Conservation (phyloP, 2,797 vertebrate genomes). For the Sebastes hubbsi region DNA sequence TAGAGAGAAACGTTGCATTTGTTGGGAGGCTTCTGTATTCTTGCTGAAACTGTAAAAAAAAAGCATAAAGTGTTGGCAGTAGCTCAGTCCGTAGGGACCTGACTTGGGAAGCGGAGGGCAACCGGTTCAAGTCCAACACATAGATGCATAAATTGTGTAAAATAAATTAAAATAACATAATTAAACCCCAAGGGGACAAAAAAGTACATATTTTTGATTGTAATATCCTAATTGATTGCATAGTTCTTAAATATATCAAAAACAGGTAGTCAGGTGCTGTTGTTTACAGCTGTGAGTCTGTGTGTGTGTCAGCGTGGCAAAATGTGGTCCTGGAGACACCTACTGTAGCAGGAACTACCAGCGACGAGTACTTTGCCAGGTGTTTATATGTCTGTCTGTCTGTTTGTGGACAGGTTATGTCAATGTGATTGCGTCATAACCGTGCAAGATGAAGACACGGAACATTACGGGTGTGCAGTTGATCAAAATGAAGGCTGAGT, state of each 20-base stretch:
- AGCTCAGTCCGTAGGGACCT: not conserved
- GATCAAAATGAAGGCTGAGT: too few relatives aligned
- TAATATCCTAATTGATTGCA: not conserved
- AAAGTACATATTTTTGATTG: not conserved
- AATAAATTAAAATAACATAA: not conserved
- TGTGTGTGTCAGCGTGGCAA: not conserved
- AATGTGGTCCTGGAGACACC: not conserved
- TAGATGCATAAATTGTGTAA: not conserved
- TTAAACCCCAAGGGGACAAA: not conserved
- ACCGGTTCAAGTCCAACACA: not conserved
- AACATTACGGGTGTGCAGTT: too few relatives aligned
- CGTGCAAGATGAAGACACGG: too few relatives aligned
- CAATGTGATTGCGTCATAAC: too few relatives aligned
- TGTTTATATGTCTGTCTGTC: too few relatives aligned
- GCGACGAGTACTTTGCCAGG: too few relatives aligned
- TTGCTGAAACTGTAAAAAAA: not conserved
- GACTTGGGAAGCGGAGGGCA: not conserved
- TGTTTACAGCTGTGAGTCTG: not conserved
- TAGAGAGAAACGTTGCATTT: not conserved
- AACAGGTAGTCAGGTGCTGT: too few relatives aligned
- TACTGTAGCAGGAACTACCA: not conserved
- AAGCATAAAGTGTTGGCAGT: not conserved
- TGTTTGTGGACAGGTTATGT: too few relatives aligned
- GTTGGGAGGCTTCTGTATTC: not conserved
- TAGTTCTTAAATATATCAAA: not conserved